Evolutionary conservation across 2,888 invertebrate species (phyloP).

Genomic region (Frankliniella intonsa): DNA sequence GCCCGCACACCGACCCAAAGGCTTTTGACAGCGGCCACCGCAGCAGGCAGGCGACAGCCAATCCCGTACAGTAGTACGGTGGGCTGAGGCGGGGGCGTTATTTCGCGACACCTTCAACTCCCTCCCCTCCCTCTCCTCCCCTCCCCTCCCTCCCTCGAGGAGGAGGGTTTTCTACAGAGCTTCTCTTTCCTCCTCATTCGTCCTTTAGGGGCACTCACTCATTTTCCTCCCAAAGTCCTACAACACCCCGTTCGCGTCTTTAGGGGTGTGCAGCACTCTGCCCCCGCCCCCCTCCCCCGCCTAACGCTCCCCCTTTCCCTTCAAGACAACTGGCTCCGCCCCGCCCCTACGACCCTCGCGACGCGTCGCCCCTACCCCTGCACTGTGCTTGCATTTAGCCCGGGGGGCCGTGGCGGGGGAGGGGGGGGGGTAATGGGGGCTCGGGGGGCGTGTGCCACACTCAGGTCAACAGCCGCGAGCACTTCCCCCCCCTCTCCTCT

Average conservation of each 20-base stretch:
- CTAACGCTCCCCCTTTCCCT: neutral
- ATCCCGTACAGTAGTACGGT: neutral
- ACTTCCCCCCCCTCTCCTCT: neutral
- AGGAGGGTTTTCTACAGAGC: too few relatives aligned
- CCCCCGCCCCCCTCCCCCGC: neutral
- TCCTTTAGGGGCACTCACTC: too few relatives aligned
- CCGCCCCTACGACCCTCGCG: neutral
- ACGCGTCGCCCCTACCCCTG: neutral
- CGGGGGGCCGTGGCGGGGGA: too few relatives aligned
- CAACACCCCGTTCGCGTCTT: too few relatives aligned
- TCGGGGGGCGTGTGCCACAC: neutral
- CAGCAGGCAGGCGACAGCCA: neutral
- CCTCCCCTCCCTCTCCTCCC: too few relatives aligned
- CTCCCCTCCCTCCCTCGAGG: too few relatives aligned
- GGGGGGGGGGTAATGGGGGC: neutral
- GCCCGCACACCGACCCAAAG: too few relatives aligned
- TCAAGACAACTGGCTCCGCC: neutral
- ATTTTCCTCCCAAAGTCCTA: too few relatives aligned
- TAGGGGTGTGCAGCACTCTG: too few relatives aligned
- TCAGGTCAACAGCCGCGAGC: constrained; percentile 14
- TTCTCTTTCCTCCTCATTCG: too few relatives aligned
- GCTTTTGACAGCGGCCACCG: neutral
- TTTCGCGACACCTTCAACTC: too few relatives aligned
- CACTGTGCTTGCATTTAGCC: neutral
- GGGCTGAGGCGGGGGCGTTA: too few relatives aligned